Conservation (phyloP, 2,888 invertebrate species). For the Cynaeus angustus region DNA sequence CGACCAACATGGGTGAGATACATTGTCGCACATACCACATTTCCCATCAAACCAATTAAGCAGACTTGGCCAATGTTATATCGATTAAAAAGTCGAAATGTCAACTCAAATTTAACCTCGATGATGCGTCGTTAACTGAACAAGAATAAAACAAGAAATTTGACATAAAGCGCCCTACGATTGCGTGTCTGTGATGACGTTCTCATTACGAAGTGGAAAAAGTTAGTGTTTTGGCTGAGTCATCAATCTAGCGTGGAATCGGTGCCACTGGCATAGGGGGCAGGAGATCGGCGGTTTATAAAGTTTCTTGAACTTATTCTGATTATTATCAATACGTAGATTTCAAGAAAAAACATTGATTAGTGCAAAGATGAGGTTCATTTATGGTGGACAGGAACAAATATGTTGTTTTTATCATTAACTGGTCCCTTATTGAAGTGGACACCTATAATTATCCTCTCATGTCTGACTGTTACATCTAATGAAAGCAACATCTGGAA, state of each 20-base stretch:
- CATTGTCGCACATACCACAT: not conserved
- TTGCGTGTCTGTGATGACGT: constrained; percentile 32
- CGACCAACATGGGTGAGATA: not conserved
- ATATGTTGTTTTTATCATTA: too few relatives aligned
- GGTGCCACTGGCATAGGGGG: constrained; percentile 7
- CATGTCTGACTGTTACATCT: too few relatives aligned
- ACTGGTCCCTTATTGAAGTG: too few relatives aligned
- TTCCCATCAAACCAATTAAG: constrained; percentile 23
- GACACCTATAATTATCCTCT: too few relatives aligned
- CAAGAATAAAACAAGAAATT: constrained; percentile 3
- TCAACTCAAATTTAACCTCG: constrained; percentile 37
- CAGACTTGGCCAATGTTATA: constrained; percentile 37
- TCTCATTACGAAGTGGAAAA: constrained; percentile 18
- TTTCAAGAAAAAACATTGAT: too few relatives aligned
- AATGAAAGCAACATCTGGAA: too few relatives aligned
- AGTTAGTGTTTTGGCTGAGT: constrained; percentile 24
- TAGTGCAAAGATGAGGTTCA: too few relatives aligned
- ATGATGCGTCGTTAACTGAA: constrained; percentile 18
- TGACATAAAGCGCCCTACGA: constrained; percentile 20
- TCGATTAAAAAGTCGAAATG: constrained; percentile 41
- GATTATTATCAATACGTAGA: not conserved
- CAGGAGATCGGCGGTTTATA: not conserved
- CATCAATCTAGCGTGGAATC: constrained; percentile 22
- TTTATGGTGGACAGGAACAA: too few relatives aligned
- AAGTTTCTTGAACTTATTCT: constrained; percentile 6